phyloP scores from a whole-genome alignment of 2,888 invertebrate genomes.

The Neelides folsomi region DNA sequence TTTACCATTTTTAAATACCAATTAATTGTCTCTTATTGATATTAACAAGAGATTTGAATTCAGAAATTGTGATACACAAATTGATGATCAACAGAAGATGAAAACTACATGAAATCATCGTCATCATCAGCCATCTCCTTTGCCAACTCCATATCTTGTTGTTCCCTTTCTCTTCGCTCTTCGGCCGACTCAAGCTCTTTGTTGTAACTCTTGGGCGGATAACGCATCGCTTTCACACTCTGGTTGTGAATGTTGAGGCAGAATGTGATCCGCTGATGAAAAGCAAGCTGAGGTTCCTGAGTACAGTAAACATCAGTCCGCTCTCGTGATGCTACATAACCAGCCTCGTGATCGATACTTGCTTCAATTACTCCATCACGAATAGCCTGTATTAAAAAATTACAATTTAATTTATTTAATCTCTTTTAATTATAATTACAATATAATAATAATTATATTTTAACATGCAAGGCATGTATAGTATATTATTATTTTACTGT shows the following conservation, averaged over 20 bases:
- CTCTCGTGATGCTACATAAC: conserved; percentile 94
- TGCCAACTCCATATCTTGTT: conserved; percentile 96
- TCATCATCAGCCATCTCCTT: conserved; percentile 99
- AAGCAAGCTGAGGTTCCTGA: conserved; percentile 85
- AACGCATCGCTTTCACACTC: conserved; percentile 98
- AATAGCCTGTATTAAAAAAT: conserved; percentile 50
- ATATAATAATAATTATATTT: no score
- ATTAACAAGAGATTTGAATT: conserved; percentile 2
- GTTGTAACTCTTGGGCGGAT: conserved; percentile 96
- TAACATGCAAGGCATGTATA: background rate
- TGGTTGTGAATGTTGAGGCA: conserved; percentile 96
- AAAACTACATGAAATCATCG: conserved; percentile 51
- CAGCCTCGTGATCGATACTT: conserved; percentile 84
- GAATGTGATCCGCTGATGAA: conserved; percentile 92
- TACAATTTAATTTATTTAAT: background rate
- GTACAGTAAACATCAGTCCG: conserved; percentile 94
- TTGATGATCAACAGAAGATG: no score
- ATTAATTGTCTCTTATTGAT: background rate
- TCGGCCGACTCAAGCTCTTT: conserved; percentile 95
- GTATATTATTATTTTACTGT: background rate
- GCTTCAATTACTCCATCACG: conserved; percentile 98
- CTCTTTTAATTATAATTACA: no score
- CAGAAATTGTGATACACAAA: no score
- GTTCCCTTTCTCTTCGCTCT: conserved; percentile 86
- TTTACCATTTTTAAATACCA: no score